Evolutionary conservation across 2,888 invertebrate genomes (phyloP).

Genomic region (Lymantria dispar): DNA sequence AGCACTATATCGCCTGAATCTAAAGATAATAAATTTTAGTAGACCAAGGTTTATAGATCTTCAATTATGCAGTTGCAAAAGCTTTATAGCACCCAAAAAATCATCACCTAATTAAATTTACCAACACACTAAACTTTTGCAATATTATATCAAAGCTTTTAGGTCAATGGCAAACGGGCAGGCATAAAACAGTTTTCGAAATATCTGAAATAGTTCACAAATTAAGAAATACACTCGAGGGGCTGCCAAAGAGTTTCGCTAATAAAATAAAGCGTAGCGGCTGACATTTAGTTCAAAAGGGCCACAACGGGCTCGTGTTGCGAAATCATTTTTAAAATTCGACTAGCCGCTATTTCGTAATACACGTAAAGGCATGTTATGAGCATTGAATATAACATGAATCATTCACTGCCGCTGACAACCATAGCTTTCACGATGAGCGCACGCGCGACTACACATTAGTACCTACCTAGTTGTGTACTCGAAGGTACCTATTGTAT

Average conservation of each 20-base stretch:
- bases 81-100: constrained; percentile 9
- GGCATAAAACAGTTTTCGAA: constrained; percentile 49
- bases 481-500: neutral
- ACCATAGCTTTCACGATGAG: constrained; percentile 26
- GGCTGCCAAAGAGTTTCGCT: constrained; percentile 50
- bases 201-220: constrained; percentile 46
- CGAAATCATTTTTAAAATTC: constrained; percentile 51
- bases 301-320: constrained; percentile 40
- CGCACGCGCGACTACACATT: constrained; percentile 8
- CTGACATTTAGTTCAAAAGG: constrained; percentile 63
- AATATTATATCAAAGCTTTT: constrained; percentile 45
- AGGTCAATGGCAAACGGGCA: constrained; percentile 60
- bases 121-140: constrained; percentile 20
- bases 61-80: no score
- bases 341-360: constrained; percentile 46
- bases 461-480: neutral
- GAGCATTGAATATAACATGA: constrained; percentile 40
- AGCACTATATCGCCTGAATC: no score
- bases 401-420: constrained; percentile 32
- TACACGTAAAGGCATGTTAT: constrained; percentile 43
- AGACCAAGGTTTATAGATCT: no score
- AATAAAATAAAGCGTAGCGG: constrained; percentile 53
- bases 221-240: constrained; percentile 50
- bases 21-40: no score
- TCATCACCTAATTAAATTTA: constrained; percentile 21